Percentiles rank a stretch among this genome's conserved stretches.
Conservation (phyloP, 2,797 vertebrate species). For the Microtus obscurus region DNA sequence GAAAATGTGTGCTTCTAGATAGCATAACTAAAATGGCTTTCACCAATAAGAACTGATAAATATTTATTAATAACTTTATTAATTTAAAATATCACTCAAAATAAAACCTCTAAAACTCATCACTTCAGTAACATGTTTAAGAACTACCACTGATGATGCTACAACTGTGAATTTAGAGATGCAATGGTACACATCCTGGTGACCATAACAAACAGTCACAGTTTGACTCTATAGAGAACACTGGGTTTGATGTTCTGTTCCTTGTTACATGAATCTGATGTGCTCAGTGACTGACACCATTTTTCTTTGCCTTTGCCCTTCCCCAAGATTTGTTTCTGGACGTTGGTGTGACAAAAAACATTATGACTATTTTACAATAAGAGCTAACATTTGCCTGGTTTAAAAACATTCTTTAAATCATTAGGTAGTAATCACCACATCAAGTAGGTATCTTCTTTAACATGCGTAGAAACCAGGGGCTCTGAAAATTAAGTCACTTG, state of each 20-base stretch:
- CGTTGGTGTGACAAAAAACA: slow-evolving; percentile 15
- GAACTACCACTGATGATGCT: neutral
- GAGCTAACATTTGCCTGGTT: slow-evolving; percentile 20
- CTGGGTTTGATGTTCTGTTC: slow-evolving; percentile 18
- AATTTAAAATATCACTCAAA: slow-evolving; percentile 52
- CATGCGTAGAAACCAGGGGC: neutral
- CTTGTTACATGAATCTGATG: neutral
- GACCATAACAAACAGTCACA: neutral
- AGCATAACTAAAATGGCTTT: slow-evolving; percentile 47
- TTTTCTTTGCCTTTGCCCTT: slow-evolving; percentile 12
- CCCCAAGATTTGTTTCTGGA: neutral
- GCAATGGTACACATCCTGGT: neutral
- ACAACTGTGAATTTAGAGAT: slow-evolving; percentile 5
- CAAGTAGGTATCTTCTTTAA: slow-evolving; percentile 44
- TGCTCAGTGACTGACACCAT: neutral
- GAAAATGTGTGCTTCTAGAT: slow-evolving; percentile 50
- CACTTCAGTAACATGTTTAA: slow-evolving; percentile 43
- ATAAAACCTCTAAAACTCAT: neutral
- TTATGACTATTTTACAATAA: slow-evolving; percentile 35
- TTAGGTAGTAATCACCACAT: neutral
- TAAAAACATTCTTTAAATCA: slow-evolving; percentile 19
- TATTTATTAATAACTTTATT: neutral
- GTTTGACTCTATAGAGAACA: neutral
- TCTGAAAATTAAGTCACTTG: slow-evolving; percentile 54
- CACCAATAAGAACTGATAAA: slow-evolving; percentile 4